Conservation (phyloP, 1,140 invertebrate species). For the Apocrypta bakeri region DNA sequence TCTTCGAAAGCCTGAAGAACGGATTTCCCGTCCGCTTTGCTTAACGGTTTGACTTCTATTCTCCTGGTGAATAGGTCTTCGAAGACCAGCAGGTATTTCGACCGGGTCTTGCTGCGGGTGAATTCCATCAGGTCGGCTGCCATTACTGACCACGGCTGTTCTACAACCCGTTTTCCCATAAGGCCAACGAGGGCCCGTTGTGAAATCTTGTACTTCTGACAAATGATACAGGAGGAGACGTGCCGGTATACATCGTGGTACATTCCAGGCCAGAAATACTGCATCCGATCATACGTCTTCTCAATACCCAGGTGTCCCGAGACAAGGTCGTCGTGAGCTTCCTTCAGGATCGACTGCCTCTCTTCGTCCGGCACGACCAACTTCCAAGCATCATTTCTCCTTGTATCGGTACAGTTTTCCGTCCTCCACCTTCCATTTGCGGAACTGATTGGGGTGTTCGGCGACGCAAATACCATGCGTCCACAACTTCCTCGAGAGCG, state of each 20-base stretch:
- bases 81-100: constrained; percentile 60
- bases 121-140: constrained; percentile 57
- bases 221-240: constrained; percentile 33
- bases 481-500: not conserved
- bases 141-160: constrained; percentile 55
- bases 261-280: constrained; percentile 56
- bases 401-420: constrained; percentile 41
- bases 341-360: not conserved
- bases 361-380: constrained; percentile 30
- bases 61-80: constrained; percentile 61
- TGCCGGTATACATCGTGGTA: constrained; percentile 19
- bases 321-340: constrained; percentile 43
- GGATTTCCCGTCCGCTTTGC: constrained; percentile 5
- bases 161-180: constrained; percentile 34
- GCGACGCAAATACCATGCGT: not conserved
- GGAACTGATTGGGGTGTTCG: constrained; percentile 29
- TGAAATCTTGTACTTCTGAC: constrained; percentile 21
- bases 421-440: constrained; percentile 36
- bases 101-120: not conserved
- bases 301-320: constrained; percentile 54
- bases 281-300: constrained; percentile 54
- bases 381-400: constrained; percentile 42
- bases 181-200: not conserved
- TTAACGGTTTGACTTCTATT: constrained; percentile 1
- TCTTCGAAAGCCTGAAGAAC: constrained; percentile 11